Percentiles rank a stretch among this genome's conserved stretches.
Conservation (phyloP, 2,888 invertebrate species). For the Phasia obesa region DNA sequence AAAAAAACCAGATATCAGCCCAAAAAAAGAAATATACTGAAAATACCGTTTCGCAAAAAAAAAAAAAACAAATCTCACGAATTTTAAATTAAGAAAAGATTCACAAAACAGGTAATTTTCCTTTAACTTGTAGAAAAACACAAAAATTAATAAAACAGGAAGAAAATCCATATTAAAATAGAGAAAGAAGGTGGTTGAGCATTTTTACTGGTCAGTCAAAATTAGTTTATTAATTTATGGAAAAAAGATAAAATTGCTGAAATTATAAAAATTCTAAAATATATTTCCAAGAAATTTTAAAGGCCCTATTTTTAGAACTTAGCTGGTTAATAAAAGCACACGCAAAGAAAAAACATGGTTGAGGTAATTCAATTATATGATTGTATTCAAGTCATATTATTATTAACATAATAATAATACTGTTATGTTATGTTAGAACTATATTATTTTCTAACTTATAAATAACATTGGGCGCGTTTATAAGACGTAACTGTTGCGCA, state of each 20-base stretch:
- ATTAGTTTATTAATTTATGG: slow-evolving; percentile 10
- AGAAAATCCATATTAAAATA: slow-evolving; percentile 16
- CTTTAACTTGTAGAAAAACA: not conserved
- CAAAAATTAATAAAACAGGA: not conserved
- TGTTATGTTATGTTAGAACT: no score
- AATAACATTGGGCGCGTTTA: no score
- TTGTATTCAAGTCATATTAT: no score
- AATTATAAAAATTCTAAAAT: not conserved
- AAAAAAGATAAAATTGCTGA: not conserved
- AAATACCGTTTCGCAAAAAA: slow-evolving; percentile 53
- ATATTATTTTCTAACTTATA: no score
- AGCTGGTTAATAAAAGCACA: no score
- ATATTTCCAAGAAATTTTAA: no score
- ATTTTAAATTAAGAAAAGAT: slow-evolving; percentile 66
- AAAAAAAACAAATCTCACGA: slow-evolving; percentile 60
- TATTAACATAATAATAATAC: no score
- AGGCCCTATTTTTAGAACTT: no score
- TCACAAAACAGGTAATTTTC: slow-evolving; percentile 47
- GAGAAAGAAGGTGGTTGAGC: slow-evolving; percentile 32
- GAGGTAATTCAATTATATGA: no score
- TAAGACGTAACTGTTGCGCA: no score
- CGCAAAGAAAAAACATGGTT: no score
- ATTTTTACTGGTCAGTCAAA: not conserved
- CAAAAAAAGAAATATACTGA: slow-evolving; percentile 10
- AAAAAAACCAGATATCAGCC: slow-evolving; percentile 59